phyloP scores from a whole-genome alignment of 2,888 invertebrate genomes.

The Mythimna albipuncta region DNA sequence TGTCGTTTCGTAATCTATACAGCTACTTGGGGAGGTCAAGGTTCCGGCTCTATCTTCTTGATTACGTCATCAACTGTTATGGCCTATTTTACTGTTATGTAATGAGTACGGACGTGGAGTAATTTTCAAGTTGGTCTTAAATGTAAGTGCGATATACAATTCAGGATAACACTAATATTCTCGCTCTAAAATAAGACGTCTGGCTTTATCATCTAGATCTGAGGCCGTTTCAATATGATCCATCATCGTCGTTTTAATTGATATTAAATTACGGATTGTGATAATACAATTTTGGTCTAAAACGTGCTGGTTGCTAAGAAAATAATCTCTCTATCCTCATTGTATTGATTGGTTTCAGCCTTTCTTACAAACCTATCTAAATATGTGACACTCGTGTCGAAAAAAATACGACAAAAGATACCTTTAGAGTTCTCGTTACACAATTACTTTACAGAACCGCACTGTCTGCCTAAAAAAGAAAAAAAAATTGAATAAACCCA shows the following conservation, averaged over 20 bases:
- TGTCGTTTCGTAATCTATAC: constrained; percentile 35
- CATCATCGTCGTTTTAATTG: too few relatives aligned
- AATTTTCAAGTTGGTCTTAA: constrained; percentile 27
- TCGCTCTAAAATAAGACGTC: neutral
- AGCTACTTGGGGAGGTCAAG: constrained; percentile 53
- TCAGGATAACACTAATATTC: neutral
- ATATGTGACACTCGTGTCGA: constrained; percentile 55
- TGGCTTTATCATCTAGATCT: neutral
- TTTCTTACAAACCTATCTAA: constrained; percentile 39
- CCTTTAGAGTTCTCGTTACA: constrained; percentile 59
- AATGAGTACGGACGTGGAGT: constrained; percentile 49
- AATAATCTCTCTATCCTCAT: constrained; percentile 21
- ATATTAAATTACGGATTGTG: neutral
- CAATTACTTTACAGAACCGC: constrained; percentile 58
- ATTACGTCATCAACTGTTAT: constrained; percentile 57
- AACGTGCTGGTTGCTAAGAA: constrained; percentile 28
- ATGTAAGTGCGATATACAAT: neutral
- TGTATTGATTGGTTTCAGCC: constrained; percentile 19
- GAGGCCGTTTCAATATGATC: neutral
- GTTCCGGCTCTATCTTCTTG: constrained; percentile 51
- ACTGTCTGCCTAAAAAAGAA: constrained; percentile 61
- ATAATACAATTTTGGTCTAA: neutral
- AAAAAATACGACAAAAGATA: constrained; percentile 58
- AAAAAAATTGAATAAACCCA: constrained; percentile 55
- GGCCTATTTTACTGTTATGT: constrained; percentile 49